Evolutionary conservation across 1,140 invertebrate species (phyloP), one percentile per base, ranked within the genome.

Genomic region (Drosophila jambulina): DNA sequence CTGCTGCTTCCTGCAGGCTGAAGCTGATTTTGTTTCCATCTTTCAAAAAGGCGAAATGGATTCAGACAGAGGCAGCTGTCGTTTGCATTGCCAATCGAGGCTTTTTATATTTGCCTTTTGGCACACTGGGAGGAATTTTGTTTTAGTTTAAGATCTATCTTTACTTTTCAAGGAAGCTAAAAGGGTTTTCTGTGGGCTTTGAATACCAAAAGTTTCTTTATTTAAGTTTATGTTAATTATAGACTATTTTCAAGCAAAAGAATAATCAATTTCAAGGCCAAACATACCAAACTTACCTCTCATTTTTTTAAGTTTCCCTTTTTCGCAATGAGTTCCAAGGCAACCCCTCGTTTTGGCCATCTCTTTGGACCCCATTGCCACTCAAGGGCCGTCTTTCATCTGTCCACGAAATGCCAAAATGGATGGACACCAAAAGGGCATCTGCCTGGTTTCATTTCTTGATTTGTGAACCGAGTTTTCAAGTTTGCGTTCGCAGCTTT

Each of bases 11-110:
- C 82, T 69, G 68, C 63, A 3, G n/a, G n/a, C n/a, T 27, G 25
- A 36, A 65, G 62, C 69, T 86, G 82, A 86, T 85, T 86, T 82
- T 75, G 78, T 78, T 81, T 56, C 68, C 67, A 85, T 62, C 48
- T 57, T 57, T 56, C 46, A 51, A 65, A 72, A 15, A n/a, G 42
- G 38, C 46, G 48, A 32, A 75, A 59, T 74, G 42, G 48, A 46
- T 54, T 70, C 56, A 53, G 27, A 32, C 15, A 15, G 17, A 57
- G 49, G 29, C 74, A 85, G 68, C 78, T 81, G 82, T 56, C 82
- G 32, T 56, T 78, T 56, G 53, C 53, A 38, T 64, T 63, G 58
- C 40, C 36, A 65, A 69, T 53, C 38, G 42, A 58, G 49, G 48
- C 60, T 19, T 48, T 25, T 56, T 25, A 25, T 38, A 42, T 42